Evolutionary conservation across 2,888 invertebrate species (phyloP).

Genomic region (Trilocha varians): DNA sequence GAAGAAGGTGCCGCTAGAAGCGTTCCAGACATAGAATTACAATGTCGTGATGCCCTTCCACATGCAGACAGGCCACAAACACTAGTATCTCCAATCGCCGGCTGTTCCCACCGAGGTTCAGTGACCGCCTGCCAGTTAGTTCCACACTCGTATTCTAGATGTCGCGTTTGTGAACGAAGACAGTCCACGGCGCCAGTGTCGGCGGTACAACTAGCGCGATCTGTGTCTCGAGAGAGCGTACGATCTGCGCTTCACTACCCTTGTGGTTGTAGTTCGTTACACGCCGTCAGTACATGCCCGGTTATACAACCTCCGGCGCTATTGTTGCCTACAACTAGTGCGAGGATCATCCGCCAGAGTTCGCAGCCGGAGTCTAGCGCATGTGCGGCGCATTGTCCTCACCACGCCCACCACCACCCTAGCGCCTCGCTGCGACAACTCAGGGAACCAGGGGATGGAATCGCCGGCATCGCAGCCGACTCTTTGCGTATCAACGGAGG

Average conservation of each 20-base stretch:
- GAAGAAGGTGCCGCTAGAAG: conserved; percentile 82
- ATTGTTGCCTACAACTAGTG: conserved; percentile 80
- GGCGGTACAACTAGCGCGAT: conserved; percentile 84
- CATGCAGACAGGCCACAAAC: conserved; percentile 67
- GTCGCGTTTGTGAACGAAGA: conserved; percentile 82
- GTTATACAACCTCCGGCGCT: conserved; percentile 80
- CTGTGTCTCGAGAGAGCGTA: conserved; percentile 87
- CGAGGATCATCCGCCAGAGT: conserved; percentile 90
- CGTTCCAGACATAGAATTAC: conserved; percentile 87
- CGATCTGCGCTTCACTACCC: conserved; percentile 80
- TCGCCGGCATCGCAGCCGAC: conserved; percentile 96
- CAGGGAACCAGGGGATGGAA: conserved; percentile 86
- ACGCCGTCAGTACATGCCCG: conserved; percentile 76
- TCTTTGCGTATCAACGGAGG: conserved; percentile 96
- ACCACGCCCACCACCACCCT: conserved; percentile 79
- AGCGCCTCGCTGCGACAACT: conserved; percentile 91
- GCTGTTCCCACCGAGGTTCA: conserved; percentile 75
- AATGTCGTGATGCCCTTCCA: conserved; percentile 73
- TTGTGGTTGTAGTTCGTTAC: conserved; percentile 70
- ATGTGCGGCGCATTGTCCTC: conserved; percentile 77
- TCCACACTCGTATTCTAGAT: conserved; percentile 76
- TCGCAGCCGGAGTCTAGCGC: conserved; percentile 86
- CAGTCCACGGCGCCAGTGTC: conserved; percentile 87
- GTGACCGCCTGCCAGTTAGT: conserved; percentile 78
- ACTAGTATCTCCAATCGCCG: conserved; percentile 70